Percentiles rank a stretch among this genome's conserved stretches.
phyloP scores from a whole-genome alignment of 2,888 invertebrate species.

The Balanococcus diminutus region DNA sequence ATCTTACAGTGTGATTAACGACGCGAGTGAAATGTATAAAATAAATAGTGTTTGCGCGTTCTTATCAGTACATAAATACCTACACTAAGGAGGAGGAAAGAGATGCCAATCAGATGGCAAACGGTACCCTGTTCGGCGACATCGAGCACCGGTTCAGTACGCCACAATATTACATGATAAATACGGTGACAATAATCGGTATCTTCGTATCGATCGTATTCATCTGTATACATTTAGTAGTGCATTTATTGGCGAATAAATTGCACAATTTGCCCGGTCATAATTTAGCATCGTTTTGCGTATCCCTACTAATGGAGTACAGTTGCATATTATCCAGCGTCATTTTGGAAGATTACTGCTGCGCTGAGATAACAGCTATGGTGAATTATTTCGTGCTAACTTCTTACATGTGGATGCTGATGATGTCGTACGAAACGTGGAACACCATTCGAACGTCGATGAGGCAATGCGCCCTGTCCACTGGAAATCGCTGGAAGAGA shows the following conservation, averaged over 20 bases:
- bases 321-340: slow-evolving; percentile 24
- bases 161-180: slow-evolving; percentile 10
- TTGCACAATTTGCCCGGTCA: slow-evolving; percentile 36
- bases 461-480: slow-evolving; percentile 1
- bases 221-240: slow-evolving; percentile 42
- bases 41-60: not conserved
- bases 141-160: not conserved
- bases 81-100: not conserved
- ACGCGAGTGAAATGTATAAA: not conserved
- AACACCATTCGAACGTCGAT: slow-evolving; percentile 37
- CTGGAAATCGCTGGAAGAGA: slow-evolving; percentile 30
- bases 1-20: not conserved
- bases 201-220: slow-evolving; percentile 45
- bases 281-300: slow-evolving; percentile 46
- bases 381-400: slow-evolving; percentile 46
- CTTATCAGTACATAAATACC: not conserved
- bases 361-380: not conserved
- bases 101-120: slow-evolving; percentile 9
- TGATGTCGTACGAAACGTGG: slow-evolving; percentile 46
- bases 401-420: slow-evolving; percentile 47
- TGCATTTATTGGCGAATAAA: slow-evolving; percentile 39
- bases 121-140: not conserved
- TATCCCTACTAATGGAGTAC: slow-evolving; percentile 41
- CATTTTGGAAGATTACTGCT: slow-evolving; percentile 20
- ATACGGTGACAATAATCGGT: slow-evolving; percentile 36